Conservation (phyloP, 2,113 vertebrate species). For the Forbesichthys agassizii region DNA sequence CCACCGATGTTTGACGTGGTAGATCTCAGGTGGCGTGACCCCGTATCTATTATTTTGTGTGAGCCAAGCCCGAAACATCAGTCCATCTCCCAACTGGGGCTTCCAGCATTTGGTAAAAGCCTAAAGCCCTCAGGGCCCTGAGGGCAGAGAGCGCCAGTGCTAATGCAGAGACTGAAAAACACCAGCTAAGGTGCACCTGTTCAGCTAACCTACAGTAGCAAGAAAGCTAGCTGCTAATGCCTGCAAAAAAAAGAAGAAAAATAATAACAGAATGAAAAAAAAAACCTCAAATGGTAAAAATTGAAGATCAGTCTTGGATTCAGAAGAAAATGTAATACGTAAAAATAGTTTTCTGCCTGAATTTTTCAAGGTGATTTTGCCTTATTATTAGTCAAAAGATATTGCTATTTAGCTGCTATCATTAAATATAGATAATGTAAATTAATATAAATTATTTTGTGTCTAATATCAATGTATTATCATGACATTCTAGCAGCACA, state of each 20-base stretch:
- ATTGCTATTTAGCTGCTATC: too few species aligned
- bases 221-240: neutral
- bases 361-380: too few species aligned
- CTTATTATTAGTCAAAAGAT: too few species aligned
- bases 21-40: conserved; percentile 7
- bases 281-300: neutral
- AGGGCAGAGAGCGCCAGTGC: neutral
- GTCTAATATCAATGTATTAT: too few species aligned
- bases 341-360: too few species aligned
- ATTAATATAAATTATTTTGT: too few species aligned
- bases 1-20: conserved; percentile 1
- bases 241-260: neutral
- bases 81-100: conserved; percentile 18
- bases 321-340: too few species aligned
- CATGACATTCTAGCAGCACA: too few species aligned
- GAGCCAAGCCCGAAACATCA: neutral
- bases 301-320: neutral
- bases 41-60: conserved; percentile 9
- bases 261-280: too few species aligned
- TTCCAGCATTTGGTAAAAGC: conserved; percentile 8
- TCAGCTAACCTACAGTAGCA: conserved; percentile 15
- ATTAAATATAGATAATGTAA: too few species aligned
- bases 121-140: conserved; percentile 1
- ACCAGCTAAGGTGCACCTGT: conserved; percentile 28
- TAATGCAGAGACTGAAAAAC: conserved; percentile 21